phyloP scores from a whole-genome alignment of 1,140 invertebrate genomes.

The Orius laevigatus region DNA sequence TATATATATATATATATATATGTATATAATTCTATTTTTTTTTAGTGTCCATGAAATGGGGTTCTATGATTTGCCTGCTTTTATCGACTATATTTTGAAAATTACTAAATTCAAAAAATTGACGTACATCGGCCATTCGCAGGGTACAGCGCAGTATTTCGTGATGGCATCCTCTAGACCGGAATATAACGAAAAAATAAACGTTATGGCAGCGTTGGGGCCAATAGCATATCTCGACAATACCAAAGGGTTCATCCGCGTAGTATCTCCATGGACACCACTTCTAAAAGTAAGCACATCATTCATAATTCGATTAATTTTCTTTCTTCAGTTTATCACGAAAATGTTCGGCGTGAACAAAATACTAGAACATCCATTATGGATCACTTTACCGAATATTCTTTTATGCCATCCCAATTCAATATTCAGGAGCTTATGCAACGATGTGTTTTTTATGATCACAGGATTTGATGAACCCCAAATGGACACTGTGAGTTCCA shows the following conservation, averaged over 20 bases:
- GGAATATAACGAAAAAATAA: slow-evolving; percentile 36
- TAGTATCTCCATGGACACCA: not conserved
- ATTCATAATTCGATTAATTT: too few species aligned
- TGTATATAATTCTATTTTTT: slow-evolving; percentile 5
- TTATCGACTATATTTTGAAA: slow-evolving; percentile 36
- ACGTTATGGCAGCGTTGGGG: slow-evolving; percentile 31
- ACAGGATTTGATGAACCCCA: slow-evolving; percentile 20
- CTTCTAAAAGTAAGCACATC: too few species aligned
- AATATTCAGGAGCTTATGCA: slow-evolving; percentile 12
- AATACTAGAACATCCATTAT: not conserved
- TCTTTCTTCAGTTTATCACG: not conserved
- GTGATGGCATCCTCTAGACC: slow-evolving; percentile 30
- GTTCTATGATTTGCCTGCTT: slow-evolving; percentile 38
- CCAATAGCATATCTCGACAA: slow-evolving; percentile 24
- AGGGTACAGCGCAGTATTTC: slow-evolving; percentile 42
- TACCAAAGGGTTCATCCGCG: not conserved
- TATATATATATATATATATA: not conserved
- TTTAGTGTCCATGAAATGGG: slow-evolving; percentile 36
- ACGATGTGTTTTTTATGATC: slow-evolving; percentile 18
- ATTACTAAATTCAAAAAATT: slow-evolving; percentile 31
- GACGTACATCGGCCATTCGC: slow-evolving; percentile 42
- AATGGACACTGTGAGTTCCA: slow-evolving; percentile 22
- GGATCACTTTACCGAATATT: not conserved
- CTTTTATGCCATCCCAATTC: not conserved
- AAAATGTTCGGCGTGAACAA: not conserved